Percentiles rank a stretch among this genome's conserved stretches.
Evolutionary conservation across 1,140 invertebrate genomes (phyloP).

Genomic region (Sitobion miscanthi): DNA sequence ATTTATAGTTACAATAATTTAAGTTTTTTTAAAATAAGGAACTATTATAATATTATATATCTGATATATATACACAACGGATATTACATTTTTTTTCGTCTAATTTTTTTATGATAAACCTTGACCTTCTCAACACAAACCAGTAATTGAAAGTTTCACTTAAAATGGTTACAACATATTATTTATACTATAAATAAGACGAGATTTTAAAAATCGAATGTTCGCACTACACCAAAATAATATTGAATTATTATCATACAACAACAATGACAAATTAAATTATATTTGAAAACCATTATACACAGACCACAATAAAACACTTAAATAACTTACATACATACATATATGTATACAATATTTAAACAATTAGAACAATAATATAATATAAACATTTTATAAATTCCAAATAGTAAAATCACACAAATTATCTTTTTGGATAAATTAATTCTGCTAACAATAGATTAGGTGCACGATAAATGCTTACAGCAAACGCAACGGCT

Average conservation of each 20-base stretch:
- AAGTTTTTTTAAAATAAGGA: background rate
- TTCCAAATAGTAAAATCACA: background rate
- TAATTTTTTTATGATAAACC: background rate
- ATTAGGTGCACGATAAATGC: background rate
- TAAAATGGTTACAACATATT: background rate
- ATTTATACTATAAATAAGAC: background rate
- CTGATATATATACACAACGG: background rate
- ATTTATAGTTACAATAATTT: background rate
- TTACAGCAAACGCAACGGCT: background rate
- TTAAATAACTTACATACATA: background rate
- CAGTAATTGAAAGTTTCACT: slow-evolving; percentile 32
- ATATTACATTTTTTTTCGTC: background rate
- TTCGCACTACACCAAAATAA: background rate
- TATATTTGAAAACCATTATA: background rate
- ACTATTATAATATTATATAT: background rate
- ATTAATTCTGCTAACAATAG: slow-evolving; percentile 2
- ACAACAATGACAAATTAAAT: background rate
- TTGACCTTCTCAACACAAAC: slow-evolving; percentile 33
- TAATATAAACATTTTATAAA: background rate
- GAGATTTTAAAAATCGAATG: background rate
- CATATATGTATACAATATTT: background rate
- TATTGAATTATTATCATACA: background rate
- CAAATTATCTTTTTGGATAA: background rate
- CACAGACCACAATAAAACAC: background rate
- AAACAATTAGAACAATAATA: background rate